Conservation (phyloP, 2,888 invertebrate species). For the Dusona sp. region DNA sequence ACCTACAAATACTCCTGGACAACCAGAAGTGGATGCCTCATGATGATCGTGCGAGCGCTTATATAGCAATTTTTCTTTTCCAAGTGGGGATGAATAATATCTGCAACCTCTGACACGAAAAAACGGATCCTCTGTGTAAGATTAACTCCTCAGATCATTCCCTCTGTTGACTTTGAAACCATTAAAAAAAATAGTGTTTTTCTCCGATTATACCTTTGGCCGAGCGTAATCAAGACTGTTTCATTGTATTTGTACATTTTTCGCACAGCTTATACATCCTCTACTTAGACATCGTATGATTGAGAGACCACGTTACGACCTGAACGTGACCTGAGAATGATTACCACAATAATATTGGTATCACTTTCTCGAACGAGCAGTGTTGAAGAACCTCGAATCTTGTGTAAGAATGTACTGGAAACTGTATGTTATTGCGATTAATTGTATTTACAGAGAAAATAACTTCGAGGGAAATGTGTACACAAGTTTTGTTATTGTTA, state of each 20-base stretch:
- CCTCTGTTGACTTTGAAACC: slow-evolving; percentile 24
- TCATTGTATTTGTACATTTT: not conserved
- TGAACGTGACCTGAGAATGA: slow-evolving; percentile 37
- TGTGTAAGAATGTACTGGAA: not conserved
- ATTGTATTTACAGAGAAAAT: not conserved
- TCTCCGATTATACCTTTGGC: slow-evolving; percentile 41
- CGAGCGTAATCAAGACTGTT: not conserved
- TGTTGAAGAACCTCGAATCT: not conserved
- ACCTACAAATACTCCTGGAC: slow-evolving; percentile 41
- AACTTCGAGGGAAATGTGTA: not conserved
- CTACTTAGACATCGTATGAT: slow-evolving; percentile 65
- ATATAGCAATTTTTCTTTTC: slow-evolving; percentile 54
- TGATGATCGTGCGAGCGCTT: slow-evolving; percentile 23
- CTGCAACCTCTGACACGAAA: slow-evolving; percentile 60
- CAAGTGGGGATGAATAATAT: slow-evolving; percentile 48
- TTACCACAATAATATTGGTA: slow-evolving; percentile 7
- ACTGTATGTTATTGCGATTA: not conserved
- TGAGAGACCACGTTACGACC: slow-evolving; percentile 41
- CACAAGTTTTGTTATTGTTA: not conserved
- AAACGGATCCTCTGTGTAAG: slow-evolving; percentile 9
- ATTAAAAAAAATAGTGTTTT: not conserved
- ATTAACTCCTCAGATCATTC: slow-evolving; percentile 25
- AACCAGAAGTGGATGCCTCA: slow-evolving; percentile 51
- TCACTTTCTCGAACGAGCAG: slow-evolving; percentile 4
- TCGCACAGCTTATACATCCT: slow-evolving; percentile 22